Evolutionary conservation across 2,113 vertebrate genomes (phyloP).

Genomic region (Pseudopodoces humilis): DNA sequence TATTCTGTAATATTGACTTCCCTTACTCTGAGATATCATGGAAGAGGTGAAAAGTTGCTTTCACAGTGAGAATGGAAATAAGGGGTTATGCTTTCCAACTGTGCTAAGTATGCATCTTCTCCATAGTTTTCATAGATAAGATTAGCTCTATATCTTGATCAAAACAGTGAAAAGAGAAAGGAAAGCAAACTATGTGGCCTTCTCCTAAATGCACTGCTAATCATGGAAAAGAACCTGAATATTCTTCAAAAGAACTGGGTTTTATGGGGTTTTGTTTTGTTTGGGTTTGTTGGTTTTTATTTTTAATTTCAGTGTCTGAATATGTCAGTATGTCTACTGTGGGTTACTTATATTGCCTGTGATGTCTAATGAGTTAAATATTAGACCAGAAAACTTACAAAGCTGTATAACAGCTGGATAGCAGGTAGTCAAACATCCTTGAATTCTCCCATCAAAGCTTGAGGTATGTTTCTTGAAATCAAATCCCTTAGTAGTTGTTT

Average conservation of each 20-base stretch:
- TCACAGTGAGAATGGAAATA: neutral
- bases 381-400: neutral
- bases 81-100: neutral
- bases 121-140: neutral
- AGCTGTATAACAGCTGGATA: neutral
- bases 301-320: neutral
- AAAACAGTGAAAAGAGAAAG: neutral
- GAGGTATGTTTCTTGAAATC: neutral
- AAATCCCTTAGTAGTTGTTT: neutral
- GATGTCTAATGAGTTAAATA: neutral
- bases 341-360: neutral
- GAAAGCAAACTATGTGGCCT: neutral
- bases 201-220: neutral
- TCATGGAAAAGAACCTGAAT: neutral
- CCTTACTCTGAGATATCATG: neutral
- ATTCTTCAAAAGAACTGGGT: neutral
- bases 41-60: neutral
- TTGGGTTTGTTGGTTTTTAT: no score
- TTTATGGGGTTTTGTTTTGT: neutral
- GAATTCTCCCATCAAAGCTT: neutral
- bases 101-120: neutral
- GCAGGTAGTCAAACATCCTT: neutral
- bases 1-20: neutral
- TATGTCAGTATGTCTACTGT: neutral
- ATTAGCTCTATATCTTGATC: neutral